Evolutionary conservation across 1,140 invertebrate genomes (phyloP).

Genomic region (Tyrophagus putrescentiae): DNA sequence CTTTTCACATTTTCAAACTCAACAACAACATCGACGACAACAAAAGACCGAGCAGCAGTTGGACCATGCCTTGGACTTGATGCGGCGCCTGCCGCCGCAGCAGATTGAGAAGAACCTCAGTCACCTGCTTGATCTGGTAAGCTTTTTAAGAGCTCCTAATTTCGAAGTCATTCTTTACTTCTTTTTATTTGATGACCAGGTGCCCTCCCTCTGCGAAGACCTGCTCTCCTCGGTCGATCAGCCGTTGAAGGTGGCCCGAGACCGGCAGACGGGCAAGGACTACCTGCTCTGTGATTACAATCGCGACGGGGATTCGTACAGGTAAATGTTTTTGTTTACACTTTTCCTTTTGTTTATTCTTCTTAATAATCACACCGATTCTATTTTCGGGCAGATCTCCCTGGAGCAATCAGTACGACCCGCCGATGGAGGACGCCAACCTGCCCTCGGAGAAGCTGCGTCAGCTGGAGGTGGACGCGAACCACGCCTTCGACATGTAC

Average conservation of each 20-base stretch:
- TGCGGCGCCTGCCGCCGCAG: conserved; percentile 94
- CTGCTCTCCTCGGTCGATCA: conserved; percentile 94
- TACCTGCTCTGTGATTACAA: conserved; percentile 98
- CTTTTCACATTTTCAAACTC: background rate
- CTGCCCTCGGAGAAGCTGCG: conserved; percentile 91
- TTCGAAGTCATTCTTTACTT: background rate
- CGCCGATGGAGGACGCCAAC: conserved; percentile 90
- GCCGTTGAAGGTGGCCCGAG: conserved; percentile 90
- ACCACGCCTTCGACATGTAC: conserved; percentile 95
- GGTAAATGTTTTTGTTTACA: conserved; percentile 37
- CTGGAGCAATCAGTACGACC: conserved; percentile 98
- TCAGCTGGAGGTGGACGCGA: conserved; percentile 92
- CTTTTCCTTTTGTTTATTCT: background rate
- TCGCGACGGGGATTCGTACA: conserved; percentile 95
- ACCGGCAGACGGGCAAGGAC: conserved; percentile 84
- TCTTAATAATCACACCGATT: background rate
- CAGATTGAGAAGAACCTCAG: conserved; percentile 96
- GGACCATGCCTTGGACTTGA: conserved; percentile 95
- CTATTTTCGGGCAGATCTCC: conserved; percentile 58
- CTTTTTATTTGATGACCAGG: conserved; percentile 34
- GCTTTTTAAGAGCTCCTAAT: conserved; percentile 55
- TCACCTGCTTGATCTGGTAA: conserved; percentile 80
- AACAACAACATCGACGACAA: conserved; percentile 25
- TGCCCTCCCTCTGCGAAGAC: conserved; percentile 87
- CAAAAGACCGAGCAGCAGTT: conserved; percentile 86